These are phyloP conservation scores for Oncorhynchus clarkii DNA, from an alignment of 2,113 vertebrate species.

Conservation along the genomic window DNA sequence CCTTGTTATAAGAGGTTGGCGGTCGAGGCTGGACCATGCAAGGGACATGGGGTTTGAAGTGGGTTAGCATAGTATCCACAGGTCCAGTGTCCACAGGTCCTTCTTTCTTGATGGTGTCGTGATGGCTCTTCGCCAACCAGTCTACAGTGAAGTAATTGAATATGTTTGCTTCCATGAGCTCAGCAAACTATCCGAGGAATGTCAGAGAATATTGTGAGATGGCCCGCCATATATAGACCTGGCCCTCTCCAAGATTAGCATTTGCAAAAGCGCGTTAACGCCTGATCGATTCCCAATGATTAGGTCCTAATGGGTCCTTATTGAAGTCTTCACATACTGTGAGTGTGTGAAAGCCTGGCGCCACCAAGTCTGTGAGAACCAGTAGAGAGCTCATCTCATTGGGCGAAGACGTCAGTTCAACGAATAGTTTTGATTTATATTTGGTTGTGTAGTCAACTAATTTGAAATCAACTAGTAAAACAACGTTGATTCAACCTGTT, in stretches of 20 bases:
- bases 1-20: conserved; percentile 51
- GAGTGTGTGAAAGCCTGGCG: conserved; percentile 75
- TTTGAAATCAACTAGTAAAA: too few species aligned
- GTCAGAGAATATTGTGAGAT: conserved; percentile 21
- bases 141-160: conserved; percentile 77
- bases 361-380: conserved; percentile 71
- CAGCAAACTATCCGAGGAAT: conserved; percentile 1
- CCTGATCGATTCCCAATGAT: conserved; percentile 73
- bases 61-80: neutral
- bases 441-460: too few species aligned
- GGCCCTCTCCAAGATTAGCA: conserved; percentile 53
- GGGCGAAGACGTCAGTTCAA: too few species aligned
- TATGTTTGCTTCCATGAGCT: conserved; percentile 48
- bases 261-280: conserved; percentile 67
- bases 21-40: conserved; percentile 69
- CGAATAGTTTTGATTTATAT: too few species aligned
- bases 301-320: conserved; percentile 76
- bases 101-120: neutral
- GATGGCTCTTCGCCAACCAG: conserved; percentile 81
- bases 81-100: neutral
- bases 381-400: conserved; percentile 44
- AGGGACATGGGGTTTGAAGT: conserved; percentile 61
- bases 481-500: too few species aligned
- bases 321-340: conserved; percentile 76
- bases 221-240: conserved; percentile 37